These are phyloP conservation scores for Bombus confusus DNA, from an alignment of 1,140 invertebrate species.

Conservation along the genomic window DNA sequence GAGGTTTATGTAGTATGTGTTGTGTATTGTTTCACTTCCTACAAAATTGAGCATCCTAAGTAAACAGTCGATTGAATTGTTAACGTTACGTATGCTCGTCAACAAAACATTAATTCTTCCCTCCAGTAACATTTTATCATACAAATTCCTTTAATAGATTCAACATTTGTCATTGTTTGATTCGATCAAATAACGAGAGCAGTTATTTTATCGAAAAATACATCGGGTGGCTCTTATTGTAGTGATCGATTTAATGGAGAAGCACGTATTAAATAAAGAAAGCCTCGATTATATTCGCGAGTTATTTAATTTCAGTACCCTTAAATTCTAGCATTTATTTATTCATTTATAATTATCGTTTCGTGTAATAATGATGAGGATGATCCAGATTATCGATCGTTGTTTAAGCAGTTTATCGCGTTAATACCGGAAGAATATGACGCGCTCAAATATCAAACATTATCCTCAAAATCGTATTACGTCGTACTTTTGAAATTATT, in stretches of 20 bases:
- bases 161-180: too few relatives aligned
- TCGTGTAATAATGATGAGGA: background rate
- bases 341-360: background rate
- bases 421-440: background rate
- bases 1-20: background rate
- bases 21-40: background rate
- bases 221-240: background rate
- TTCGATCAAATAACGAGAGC: too few relatives aligned
- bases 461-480: background rate
- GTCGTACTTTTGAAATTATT: background rate
- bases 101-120: too few relatives aligned
- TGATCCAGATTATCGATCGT: background rate
- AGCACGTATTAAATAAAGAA: background rate
- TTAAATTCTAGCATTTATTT: background rate
- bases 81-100: too few relatives aligned
- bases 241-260: background rate
- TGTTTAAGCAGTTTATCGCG: background rate
- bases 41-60: background rate
- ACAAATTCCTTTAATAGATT: too few relatives aligned
- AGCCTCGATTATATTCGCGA: background rate
- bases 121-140: background rate
- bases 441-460: too few relatives aligned
- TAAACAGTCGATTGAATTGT: too few relatives aligned
- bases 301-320: too few relatives aligned
- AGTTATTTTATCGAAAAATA: too few relatives aligned